phyloP scores from a whole-genome alignment of 2,888 invertebrate genomes.

The Brenthis hecate region DNA sequence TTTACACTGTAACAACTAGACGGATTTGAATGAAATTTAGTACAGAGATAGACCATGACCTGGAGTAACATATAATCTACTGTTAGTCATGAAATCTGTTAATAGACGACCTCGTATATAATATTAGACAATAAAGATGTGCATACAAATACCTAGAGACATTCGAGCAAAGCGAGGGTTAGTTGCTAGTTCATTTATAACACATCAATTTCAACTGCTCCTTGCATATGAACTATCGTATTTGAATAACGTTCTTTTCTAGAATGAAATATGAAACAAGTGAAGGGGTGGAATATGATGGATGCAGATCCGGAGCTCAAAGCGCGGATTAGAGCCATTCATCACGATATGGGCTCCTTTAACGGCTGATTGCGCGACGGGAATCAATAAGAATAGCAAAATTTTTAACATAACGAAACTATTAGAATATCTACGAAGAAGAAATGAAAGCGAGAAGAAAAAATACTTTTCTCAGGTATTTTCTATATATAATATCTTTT shows the following conservation, averaged over 20 bases:
- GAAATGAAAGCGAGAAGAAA: not conserved
- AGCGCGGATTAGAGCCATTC: constrained; percentile 52
- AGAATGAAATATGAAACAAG: constrained; percentile 45
- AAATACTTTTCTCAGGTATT: too few species aligned
- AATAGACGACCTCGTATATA: too few species aligned
- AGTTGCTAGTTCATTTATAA: not conserved
- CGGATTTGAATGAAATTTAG: too few species aligned
- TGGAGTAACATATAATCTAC: too few species aligned
- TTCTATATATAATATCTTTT: too few species aligned
- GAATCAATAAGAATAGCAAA: constrained; percentile 17
- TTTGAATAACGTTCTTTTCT: constrained; percentile 26
- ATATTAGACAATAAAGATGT: too few species aligned
- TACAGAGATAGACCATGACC: too few species aligned
- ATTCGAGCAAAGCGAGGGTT: too few species aligned
- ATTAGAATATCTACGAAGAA: not conserved
- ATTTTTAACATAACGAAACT: constrained; percentile 14
- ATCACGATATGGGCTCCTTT: constrained; percentile 47
- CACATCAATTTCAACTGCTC: constrained; percentile 18
- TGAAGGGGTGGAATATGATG: constrained; percentile 49
- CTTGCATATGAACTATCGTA: constrained; percentile 16
- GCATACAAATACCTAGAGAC: too few species aligned
- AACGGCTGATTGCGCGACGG: constrained; percentile 34
- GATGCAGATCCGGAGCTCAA: constrained; percentile 48
- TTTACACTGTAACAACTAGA: too few species aligned
- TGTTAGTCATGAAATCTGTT: too few species aligned